Conservation (phyloP, 1,140 invertebrate species). For the Latrodectus geometricus region DNA sequence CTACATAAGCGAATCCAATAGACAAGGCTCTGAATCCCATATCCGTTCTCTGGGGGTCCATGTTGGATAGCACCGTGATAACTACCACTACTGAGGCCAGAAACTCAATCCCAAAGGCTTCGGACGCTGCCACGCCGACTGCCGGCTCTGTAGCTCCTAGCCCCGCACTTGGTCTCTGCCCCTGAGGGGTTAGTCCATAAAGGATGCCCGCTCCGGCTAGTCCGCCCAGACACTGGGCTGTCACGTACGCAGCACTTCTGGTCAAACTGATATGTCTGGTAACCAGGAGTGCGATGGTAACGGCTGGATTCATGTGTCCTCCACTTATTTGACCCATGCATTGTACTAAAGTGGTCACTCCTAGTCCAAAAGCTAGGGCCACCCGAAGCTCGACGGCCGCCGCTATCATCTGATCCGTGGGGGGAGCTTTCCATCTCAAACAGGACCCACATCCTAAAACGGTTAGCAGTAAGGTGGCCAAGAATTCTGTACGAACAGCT, state of each 20-base stretch:
- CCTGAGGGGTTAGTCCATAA: slow-evolving; percentile 57
- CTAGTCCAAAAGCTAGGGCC: slow-evolving; percentile 68
- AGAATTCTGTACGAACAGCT: slow-evolving; percentile 64
- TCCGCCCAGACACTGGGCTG: slow-evolving; percentile 67
- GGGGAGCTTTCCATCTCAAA: slow-evolving; percentile 40
- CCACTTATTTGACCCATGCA: slow-evolving; percentile 69
- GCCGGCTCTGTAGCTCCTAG: slow-evolving; percentile 66
- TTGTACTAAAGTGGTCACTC: slow-evolving; percentile 68
- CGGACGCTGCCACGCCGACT: slow-evolving; percentile 39
- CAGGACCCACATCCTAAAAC: slow-evolving; percentile 61
- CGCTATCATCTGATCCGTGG: background rate
- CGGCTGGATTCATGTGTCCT: slow-evolving; percentile 71
- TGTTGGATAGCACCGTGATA: slow-evolving; percentile 64
- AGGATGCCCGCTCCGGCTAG: slow-evolving; percentile 67
- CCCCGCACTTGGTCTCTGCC: slow-evolving; percentile 15
- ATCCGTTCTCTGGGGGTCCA: slow-evolving; percentile 63
- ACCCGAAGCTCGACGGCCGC: slow-evolving; percentile 48
- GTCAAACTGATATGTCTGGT: slow-evolving; percentile 68
- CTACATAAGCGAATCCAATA: slow-evolving; percentile 75
- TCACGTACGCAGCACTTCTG: slow-evolving; percentile 65
- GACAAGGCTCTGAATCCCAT: slow-evolving; percentile 64
- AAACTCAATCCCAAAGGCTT: slow-evolving; percentile 65
- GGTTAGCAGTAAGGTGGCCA: slow-evolving; percentile 61
- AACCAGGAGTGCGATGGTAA: slow-evolving; percentile 67
- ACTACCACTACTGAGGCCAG: slow-evolving; percentile 65